Evolutionary conservation across 2,113 vertebrate species (phyloP), one percentile per base, ranked within the genome.

Genomic region (Pionites leucogaster): DNA sequence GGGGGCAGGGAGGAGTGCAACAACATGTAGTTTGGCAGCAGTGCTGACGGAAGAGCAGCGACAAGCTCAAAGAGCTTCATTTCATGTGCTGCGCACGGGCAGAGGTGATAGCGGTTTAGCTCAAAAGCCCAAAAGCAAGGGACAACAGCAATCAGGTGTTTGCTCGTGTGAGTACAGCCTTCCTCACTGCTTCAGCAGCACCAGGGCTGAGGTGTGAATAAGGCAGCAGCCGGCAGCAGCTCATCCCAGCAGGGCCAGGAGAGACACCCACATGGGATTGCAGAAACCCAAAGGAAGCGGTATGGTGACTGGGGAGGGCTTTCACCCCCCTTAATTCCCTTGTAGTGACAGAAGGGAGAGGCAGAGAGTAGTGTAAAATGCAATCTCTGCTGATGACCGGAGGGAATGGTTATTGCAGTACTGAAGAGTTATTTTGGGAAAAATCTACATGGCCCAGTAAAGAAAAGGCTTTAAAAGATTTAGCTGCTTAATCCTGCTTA

Each of bases 401-500:
- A 28, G 10, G 50, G 44, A 90, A n/a, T 17, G 17, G n/a, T 70
- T 83, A 27, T 47, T 79, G 44, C 31, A 39, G 29, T n/a, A 49
- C 3, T 44, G 16, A 42, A 41, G 29, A 27, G 19, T 57, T 95
- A 84, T 82, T 91, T 81, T 33, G 10, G 50, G 72, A 50, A 86
- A 89, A 93, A 39, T 71, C 55, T 72, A 2, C 71, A 52, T 62
- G 62, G 67, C 57, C 74, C 62, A 49, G 62, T 83, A 84, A 83
- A 79, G 70, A 89, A 89, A 64, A 94, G 57, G 57, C 69, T 87
- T 89, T 81, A 91, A 75, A 82, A 95, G 81, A 71, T 92, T 93
- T 75, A 85, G n/a, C 86, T 79, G 52, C 62, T 65, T 94, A 92
- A 93, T 86, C 89, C 93, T 84, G 47, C 39, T 87, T 76, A 84